Evolutionary conservation across 30 jellyfish, hydroid and myxozoan species (phyloP), one percentile per base, ranked within the genome.

Genomic region (Turritopsis dohrnii): DNA sequence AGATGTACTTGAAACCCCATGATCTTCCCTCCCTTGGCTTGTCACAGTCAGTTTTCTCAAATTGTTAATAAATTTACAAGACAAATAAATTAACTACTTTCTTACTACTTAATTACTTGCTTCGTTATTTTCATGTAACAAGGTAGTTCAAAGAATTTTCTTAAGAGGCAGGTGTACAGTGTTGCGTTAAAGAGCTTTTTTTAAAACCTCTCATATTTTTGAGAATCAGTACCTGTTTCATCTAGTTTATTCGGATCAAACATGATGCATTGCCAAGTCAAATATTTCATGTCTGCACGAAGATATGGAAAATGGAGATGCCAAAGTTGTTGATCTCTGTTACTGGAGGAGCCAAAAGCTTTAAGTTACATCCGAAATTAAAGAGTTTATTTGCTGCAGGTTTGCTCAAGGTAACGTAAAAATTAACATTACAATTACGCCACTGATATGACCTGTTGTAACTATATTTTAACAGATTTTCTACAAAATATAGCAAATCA

Each of bases 1-100:
- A 89, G 81, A 85, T 94, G 96, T 94, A 94, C 76, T 72, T 94
- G 73, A 81, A 85, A 72, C 96, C 96, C 29, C 31, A 84, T 16
- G 96, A 85, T 28, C 72, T 85, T 4, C 96, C 96, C n/a, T 66
- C 90, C 8, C 89, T 94, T 26, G 89, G 88, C 9, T 71, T 89
- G 31, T 89, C 88, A 1, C 88, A 89, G 52, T 89, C 97, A 1
- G 79, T 81, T 52, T 81, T 94, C 88, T 20, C 71, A 17, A 90
- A 83, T 17, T 87, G 54, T 26, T n/a, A n/a, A n/a, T n/a, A n/a
- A n/a, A n/a, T n/a, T n/a, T n/a, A n/a, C n/a, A n/a, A n/a, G n/a
- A n/a, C n/a, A n/a, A n/a, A n/a, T n/a, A n/a, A n/a, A n/a, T n/a
- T n/a, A n/a, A n/a, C n/a, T n/a, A n/a, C n/a, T n/a, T n/a, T n/a